Percentiles rank a stretch among this genome's conserved stretches.
These are phyloP conservation scores for Coregonus sp. DNA, from an alignment of 2,797 vertebrate genomes.

Conservation along the genomic window DNA sequence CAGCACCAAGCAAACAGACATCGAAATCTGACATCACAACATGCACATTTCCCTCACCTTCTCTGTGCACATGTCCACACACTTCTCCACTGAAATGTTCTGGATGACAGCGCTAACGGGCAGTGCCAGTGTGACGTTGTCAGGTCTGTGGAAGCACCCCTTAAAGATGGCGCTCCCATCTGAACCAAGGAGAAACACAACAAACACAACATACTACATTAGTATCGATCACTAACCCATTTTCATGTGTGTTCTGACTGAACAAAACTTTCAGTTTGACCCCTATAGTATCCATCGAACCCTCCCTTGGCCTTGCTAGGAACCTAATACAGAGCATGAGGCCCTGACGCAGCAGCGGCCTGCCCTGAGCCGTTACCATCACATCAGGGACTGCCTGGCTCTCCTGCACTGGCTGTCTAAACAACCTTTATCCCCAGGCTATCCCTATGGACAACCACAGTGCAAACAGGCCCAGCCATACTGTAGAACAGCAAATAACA, in stretches of 20 bases:
- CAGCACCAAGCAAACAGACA: background rate
- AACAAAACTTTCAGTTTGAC: constrained; percentile 32
- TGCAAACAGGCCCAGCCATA: background rate
- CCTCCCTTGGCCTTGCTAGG: constrained; percentile 41
- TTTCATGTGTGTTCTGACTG: constrained; percentile 10
- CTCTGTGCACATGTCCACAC: constrained; percentile 93
- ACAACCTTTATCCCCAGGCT: constrained; percentile 31
- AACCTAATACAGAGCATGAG: constrained; percentile 29
- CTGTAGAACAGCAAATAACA: background rate
- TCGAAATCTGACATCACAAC: background rate
- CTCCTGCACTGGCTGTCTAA: background rate
- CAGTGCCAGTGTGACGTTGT: constrained; percentile 87
- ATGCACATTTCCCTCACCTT: constrained; percentile 75
- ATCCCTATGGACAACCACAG: constrained; percentile 29
- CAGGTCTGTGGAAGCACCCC: constrained; percentile 87
- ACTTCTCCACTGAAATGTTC: constrained; percentile 97
- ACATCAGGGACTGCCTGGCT: constrained; percentile 8
- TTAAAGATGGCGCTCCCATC: constrained; percentile 95
- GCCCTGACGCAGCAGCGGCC: background rate
- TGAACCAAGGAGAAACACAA: constrained; percentile 58
- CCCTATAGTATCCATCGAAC: constrained; percentile 48
- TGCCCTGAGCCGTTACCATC: constrained; percentile 26
- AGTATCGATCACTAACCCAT: constrained; percentile 1
- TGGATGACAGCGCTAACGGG: constrained; percentile 80
- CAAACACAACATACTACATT: background rate